These are phyloP conservation scores for Phalangium opilio DNA, from an alignment of 2,888 invertebrate genomes.

Conservation along the genomic window DNA sequence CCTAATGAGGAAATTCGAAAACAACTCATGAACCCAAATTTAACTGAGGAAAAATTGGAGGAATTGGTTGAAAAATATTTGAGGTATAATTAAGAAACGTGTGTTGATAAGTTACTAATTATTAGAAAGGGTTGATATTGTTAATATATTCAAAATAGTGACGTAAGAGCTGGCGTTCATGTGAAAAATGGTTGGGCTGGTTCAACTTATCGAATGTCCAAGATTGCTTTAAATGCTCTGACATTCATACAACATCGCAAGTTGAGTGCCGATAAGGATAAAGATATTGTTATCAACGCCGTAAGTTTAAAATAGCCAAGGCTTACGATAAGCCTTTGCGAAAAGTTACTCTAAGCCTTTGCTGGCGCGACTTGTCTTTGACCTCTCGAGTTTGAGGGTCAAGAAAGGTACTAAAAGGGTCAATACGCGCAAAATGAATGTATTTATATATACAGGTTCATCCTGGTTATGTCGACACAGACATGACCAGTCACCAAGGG, in stretches of 20 bases:
- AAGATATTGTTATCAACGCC: constrained; percentile 50
- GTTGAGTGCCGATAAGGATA: constrained; percentile 35
- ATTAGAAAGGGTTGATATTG: too few relatives aligned
- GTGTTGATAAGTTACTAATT: too few relatives aligned
- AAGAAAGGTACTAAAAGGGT: too few relatives aligned
- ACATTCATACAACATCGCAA: constrained; percentile 48
- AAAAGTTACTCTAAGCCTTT: too few relatives aligned
- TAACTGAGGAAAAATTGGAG: constrained; percentile 45
- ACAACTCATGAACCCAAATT: constrained; percentile 40
- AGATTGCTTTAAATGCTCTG: constrained; percentile 54
- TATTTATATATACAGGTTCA: constrained; percentile 38
- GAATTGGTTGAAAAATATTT: constrained; percentile 51
- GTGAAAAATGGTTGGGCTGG: constrained; percentile 41
- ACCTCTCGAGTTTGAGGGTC: too few relatives aligned
- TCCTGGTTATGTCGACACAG: constrained; percentile 62
- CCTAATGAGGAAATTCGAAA: constrained; percentile 40
- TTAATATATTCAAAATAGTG: too few relatives aligned
- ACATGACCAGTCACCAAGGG: constrained; percentile 55
- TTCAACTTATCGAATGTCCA: constrained; percentile 51
- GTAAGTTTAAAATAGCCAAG: constrained; percentile 16
- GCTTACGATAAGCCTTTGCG: too few relatives aligned
- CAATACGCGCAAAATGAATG: too few relatives aligned
- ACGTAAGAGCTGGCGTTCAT: constrained; percentile 37
- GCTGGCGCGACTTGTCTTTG: too few relatives aligned
- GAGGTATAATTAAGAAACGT: too few relatives aligned